Conservation (phyloP, 2,888 invertebrate genomes). For the Drosophila histrio region DNA sequence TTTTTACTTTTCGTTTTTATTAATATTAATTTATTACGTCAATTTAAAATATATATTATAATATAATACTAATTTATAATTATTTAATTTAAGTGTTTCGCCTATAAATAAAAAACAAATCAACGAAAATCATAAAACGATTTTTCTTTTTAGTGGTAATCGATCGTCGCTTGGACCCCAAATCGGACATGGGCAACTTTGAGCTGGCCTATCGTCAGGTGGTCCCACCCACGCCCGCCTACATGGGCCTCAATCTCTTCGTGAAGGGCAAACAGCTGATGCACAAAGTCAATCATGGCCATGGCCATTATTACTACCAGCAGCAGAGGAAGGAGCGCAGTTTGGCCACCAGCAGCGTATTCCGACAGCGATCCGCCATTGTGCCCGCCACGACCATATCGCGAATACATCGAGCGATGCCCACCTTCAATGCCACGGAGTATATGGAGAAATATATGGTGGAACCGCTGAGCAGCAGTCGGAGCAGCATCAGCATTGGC, state of each 20-base stretch:
- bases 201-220: slow-evolving; percentile 91
- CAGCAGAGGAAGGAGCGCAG: slow-evolving; percentile 77
- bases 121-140: background rate
- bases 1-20: too few relatives aligned
- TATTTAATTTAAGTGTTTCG: too few relatives aligned
- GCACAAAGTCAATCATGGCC: slow-evolving; percentile 71
- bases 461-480: slow-evolving; percentile 67
- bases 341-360: slow-evolving; percentile 64
- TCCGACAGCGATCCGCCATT: slow-evolving; percentile 65
- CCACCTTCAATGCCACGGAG: slow-evolving; percentile 82
- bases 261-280: slow-evolving; percentile 83
- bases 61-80: too few relatives aligned
- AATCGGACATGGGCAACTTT: slow-evolving; percentile 92
- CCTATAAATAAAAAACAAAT: too few relatives aligned
- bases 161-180: slow-evolving; percentile 89
- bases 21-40: too few relatives aligned
- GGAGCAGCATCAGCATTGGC: slow-evolving; percentile 63
- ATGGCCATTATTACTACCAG: slow-evolving; percentile 60
- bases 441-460: slow-evolving; percentile 79
- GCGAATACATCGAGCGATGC: slow-evolving; percentile 81
- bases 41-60: too few relatives aligned
- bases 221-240: slow-evolving; percentile 91
- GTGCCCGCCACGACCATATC: slow-evolving; percentile 62
- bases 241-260: slow-evolving; percentile 87
- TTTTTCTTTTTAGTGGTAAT: slow-evolving; percentile 88